Conservation (phyloP, 2,113 vertebrate genomes). For the Urocitellus parryii region DNA sequence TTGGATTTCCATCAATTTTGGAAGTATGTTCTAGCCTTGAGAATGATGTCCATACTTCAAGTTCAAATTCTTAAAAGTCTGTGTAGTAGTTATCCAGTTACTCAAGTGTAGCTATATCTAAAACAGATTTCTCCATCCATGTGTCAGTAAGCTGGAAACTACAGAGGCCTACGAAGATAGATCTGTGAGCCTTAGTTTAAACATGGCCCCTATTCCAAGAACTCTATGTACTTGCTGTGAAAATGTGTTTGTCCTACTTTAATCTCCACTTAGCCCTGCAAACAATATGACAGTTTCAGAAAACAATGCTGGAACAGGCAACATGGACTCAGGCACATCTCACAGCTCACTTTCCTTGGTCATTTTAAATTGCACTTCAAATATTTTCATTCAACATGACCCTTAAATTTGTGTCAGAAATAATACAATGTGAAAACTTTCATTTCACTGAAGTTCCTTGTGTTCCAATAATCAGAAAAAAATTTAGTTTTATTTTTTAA, state of each 20-base stretch:
- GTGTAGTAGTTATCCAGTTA: neutral
- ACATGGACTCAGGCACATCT: slow-evolving; percentile 53
- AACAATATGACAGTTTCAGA: slow-evolving; percentile 37
- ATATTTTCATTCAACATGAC: slow-evolving; percentile 53
- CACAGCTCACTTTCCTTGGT: slow-evolving; percentile 68
- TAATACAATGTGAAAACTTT: slow-evolving; percentile 19
- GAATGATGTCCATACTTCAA: neutral
- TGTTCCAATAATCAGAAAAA: neutral
- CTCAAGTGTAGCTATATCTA: neutral
- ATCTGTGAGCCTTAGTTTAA: neutral
- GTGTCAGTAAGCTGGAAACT: neutral
- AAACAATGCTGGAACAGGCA: slow-evolving; percentile 15
- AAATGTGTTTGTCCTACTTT: slow-evolving; percentile 66
- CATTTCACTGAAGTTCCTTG: neutral
- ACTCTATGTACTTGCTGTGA: slow-evolving; percentile 57
- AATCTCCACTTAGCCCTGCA: slow-evolving; percentile 75
- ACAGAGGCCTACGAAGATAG: neutral
- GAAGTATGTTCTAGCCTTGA: neutral
- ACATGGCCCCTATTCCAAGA: slow-evolving; percentile 53
- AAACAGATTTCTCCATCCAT: neutral
- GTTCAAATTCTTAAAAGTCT: neutral
- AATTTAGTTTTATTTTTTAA: too few relatives aligned
- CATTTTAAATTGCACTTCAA: slow-evolving; percentile 81
- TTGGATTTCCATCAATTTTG: neutral
- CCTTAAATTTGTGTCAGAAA: slow-evolving; percentile 66